These are phyloP conservation scores for Drosophila insularis DNA, from an alignment of 1,140 invertebrate species.

Conservation along the genomic window DNA sequence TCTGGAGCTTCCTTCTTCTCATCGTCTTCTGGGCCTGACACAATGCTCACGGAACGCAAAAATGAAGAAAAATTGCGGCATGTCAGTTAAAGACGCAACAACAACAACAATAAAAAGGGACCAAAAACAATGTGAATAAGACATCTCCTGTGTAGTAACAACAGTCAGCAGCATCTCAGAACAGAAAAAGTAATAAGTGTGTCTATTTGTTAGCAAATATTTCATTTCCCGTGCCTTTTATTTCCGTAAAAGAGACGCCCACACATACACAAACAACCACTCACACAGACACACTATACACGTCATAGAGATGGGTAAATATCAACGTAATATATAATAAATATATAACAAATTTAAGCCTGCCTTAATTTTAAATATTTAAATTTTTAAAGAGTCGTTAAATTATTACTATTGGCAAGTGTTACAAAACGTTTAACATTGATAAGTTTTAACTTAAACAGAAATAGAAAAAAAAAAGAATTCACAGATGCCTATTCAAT, in stretches of 20 bases:
- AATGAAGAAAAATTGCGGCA: conserved; percentile 79
- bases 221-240: conserved; percentile 73
- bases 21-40: conserved; percentile 21
- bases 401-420: not conserved
- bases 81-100: conserved; percentile 73
- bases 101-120: conserved; percentile 69
- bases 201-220: conserved; percentile 80
- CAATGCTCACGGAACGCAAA: conserved; percentile 43
- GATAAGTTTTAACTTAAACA: not conserved
- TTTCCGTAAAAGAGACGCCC: conserved; percentile 33
- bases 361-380: conserved; percentile 8
- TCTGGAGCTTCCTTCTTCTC: conserved; percentile 15
- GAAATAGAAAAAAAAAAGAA: not conserved
- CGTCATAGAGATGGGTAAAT: conserved; percentile 23
- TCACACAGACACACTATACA: not conserved
- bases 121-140: conserved; percentile 70
- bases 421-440: not conserved
- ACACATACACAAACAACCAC: conserved; percentile 21
- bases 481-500: too few relatives aligned
- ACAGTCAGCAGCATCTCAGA: conserved; percentile 72
- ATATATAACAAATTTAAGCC: conserved; percentile 38
- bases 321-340: conserved; percentile 26
- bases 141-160: conserved; percentile 59
- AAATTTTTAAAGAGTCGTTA: conserved; percentile 4
- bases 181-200: conserved; percentile 77